Evolutionary conservation across 2,888 invertebrate species (phyloP).

Genomic region (Trissolcus japonicus): DNA sequence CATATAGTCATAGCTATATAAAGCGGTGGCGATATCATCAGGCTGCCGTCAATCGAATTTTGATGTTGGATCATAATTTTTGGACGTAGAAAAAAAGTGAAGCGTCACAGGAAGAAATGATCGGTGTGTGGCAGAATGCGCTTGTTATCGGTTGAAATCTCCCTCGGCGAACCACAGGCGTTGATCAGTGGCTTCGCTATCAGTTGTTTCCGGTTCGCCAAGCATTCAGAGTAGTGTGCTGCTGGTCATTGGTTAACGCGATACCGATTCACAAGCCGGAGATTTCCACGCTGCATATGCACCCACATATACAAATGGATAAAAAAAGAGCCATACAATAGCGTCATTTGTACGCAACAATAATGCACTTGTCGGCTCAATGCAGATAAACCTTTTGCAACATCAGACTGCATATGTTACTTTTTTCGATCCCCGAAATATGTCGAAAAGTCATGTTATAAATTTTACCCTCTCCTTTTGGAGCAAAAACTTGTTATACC

Average conservation of each 20-base stretch:
- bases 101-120: slow-evolving; percentile 54
- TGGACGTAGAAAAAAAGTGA: slow-evolving; percentile 16
- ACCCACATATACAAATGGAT: slow-evolving; percentile 49
- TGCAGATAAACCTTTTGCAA: slow-evolving; percentile 40
- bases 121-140: slow-evolving; percentile 64
- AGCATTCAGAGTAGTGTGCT: slow-evolving; percentile 59
- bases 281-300: slow-evolving; percentile 57
- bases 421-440: slow-evolving; percentile 22
- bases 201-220: slow-evolving; percentile 75
- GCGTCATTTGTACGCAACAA: slow-evolving; percentile 54
- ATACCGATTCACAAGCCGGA: slow-evolving; percentile 63
- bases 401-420: slow-evolving; percentile 16
- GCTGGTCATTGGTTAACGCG: slow-evolving; percentile 65
- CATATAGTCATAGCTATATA: background rate
- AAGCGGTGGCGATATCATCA: background rate
- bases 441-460: background rate
- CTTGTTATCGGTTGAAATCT: slow-evolving; percentile 68
- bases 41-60: background rate
- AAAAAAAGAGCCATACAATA: slow-evolving; percentile 50
- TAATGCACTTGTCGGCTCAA: slow-evolving; percentile 49
- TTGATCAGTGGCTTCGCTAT: slow-evolving; percentile 73
- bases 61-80: slow-evolving; percentile 18
- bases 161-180: slow-evolving; percentile 68
- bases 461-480: background rate
- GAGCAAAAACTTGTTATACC: background rate